phyloP scores from a whole-genome alignment of 2,113 vertebrate genomes.

The Gasterosteus nipponicus region DNA sequence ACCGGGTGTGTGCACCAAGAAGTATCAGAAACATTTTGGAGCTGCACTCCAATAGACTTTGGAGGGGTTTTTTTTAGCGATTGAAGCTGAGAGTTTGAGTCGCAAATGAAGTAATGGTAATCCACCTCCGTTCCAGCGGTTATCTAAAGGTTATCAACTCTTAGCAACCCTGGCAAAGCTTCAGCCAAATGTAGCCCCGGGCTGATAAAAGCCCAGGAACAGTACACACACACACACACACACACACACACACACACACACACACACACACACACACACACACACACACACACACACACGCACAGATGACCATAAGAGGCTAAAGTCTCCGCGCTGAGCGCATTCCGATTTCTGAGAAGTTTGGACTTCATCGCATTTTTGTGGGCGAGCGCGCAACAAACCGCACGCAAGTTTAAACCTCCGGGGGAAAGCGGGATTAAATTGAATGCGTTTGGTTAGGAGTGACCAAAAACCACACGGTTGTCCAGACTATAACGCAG shows the following conservation, averaged over 20 bases:
- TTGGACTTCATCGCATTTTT: conserved; percentile 19
- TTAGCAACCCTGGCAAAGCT: conserved; percentile 18
- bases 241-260: too few relatives aligned
- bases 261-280: too few relatives aligned
- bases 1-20: background rate
- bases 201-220: conserved; percentile 38
- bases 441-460: too few relatives aligned
- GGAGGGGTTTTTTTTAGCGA: background rate
- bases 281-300: too few relatives aligned
- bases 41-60: background rate
- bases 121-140: conserved; percentile 48
- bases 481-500: too few relatives aligned
- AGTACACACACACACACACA: too few relatives aligned
- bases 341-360: conserved; percentile 2
- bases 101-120: conserved; percentile 10
- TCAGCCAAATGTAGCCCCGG: conserved; percentile 44
- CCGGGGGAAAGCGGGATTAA: background rate
- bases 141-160: conserved; percentile 62
- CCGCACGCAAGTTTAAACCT: background rate
- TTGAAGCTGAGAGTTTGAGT: background rate
- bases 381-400: conserved; percentile 19
- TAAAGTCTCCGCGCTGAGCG: background rate
- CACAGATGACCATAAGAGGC: conserved; percentile 44
- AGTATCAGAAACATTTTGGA: background rate
- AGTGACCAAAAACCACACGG: too few relatives aligned